Percentiles rank a stretch among this genome's conserved stretches.
These are phyloP conservation scores for Thermophis baileyi DNA, from an alignment of 2,113 vertebrate genomes.

Conservation along the genomic window DNA sequence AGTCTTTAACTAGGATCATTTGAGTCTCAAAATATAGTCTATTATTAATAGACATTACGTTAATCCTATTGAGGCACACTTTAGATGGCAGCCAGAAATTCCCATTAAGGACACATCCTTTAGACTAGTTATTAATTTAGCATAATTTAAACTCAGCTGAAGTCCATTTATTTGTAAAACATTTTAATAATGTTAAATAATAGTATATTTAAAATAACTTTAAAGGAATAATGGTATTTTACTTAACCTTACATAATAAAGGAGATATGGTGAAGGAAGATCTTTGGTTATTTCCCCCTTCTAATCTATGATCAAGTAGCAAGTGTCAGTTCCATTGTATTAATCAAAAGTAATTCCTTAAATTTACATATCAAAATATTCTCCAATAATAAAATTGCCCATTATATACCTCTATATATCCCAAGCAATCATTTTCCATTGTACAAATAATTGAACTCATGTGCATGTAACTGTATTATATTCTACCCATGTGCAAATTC, in stretches of 20 bases:
- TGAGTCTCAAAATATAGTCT: not conserved
- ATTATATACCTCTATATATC: not conserved
- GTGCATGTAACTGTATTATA: not conserved
- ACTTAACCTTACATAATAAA: not conserved
- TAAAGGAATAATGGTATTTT: not conserved
- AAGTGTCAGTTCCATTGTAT: not conserved
- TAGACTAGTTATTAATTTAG: not conserved
- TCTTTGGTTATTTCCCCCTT: not conserved
- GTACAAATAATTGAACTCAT: not conserved
- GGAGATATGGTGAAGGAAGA: not conserved
- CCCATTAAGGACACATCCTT: not conserved
- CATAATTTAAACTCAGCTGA: not conserved
- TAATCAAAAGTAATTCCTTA: not conserved
- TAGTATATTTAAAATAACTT: not conserved
- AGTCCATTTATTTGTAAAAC: constrained; percentile 4
- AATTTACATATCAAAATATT: not conserved
- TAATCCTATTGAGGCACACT: constrained; percentile 5
- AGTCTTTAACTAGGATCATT: accelerated
- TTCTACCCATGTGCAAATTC: not conserved
- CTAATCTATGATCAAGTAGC: not conserved
- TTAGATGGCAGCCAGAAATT: not conserved
- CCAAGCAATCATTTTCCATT: not conserved
- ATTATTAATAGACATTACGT: not conserved
- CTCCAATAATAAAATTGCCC: not conserved
- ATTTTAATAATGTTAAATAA: not conserved